Conservation (phyloP, 1,140 invertebrate species). For the Chymomyza costata region DNA sequence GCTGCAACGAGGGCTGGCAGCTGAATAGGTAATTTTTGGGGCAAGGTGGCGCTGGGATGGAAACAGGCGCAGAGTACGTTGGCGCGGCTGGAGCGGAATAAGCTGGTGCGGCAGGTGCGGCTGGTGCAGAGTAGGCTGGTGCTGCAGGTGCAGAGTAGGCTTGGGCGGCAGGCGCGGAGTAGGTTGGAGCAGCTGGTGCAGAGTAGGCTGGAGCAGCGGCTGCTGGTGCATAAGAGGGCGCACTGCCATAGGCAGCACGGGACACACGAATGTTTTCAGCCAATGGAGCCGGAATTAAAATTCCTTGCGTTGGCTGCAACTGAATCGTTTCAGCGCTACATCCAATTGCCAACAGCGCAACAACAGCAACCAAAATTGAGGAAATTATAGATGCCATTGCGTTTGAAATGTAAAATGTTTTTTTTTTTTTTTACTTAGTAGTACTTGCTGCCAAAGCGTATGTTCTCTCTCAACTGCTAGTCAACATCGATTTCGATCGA, state of each 20-base stretch:
- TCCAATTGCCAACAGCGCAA: slow-evolving; percentile 23
- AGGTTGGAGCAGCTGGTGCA: slow-evolving; percentile 19
- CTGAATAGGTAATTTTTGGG: slow-evolving; percentile 72
- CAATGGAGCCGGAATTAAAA: slow-evolving; percentile 56
- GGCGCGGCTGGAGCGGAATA: slow-evolving; percentile 22
- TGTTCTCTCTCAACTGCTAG: slow-evolving; percentile 40
- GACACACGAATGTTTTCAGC: slow-evolving; percentile 60
- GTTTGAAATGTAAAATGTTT: not conserved
- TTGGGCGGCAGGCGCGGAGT: slow-evolving; percentile 23
- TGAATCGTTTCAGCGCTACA: slow-evolving; percentile 54
- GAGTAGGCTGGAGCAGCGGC: slow-evolving; percentile 25
- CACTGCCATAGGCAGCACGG: slow-evolving; percentile 47
- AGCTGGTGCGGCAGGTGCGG: slow-evolving; percentile 8
- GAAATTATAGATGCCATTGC: slow-evolving; percentile 55
- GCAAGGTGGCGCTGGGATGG: slow-evolving; percentile 56
- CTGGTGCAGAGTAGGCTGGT: slow-evolving; percentile 35
- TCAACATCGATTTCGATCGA: not conserved
- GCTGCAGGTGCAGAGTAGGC: slow-evolving; percentile 33
- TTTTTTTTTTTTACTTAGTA: slow-evolving; percentile 11
- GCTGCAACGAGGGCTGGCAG: slow-evolving; percentile 63
- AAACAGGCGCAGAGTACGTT: slow-evolving; percentile 5
- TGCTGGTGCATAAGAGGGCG: slow-evolving; percentile 26
- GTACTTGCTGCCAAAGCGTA: slow-evolving; percentile 38
- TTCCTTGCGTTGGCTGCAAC: slow-evolving; percentile 59
- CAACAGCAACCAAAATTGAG: slow-evolving; percentile 41